These are phyloP conservation scores for Limenitis camilla DNA, from an alignment of 2,888 invertebrate genomes.

Conservation along the genomic window DNA sequence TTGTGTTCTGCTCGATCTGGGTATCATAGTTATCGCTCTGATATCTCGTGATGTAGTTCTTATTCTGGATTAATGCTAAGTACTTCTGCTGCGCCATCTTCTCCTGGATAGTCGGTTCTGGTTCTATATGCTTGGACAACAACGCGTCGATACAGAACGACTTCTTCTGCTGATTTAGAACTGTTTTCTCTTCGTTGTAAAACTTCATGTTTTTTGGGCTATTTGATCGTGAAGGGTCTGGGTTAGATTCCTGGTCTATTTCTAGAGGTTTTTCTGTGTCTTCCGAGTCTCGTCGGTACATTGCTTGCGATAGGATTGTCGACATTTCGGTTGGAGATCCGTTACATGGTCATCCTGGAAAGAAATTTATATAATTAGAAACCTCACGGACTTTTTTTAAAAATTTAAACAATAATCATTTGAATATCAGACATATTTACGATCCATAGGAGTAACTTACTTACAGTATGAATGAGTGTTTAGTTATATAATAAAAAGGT, in stretches of 20 bases:
- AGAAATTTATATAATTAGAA: not conserved
- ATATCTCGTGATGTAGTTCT: conserved; percentile 56
- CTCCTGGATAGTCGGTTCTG: conserved; percentile 48
- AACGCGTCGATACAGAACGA: conserved; percentile 95
- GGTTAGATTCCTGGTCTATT: conserved; percentile 55
- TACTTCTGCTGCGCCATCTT: conserved; percentile 58
- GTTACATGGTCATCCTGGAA: conserved; percentile 28
- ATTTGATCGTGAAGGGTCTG: conserved; percentile 49
- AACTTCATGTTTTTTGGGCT: conserved; percentile 62
- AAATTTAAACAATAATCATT: not conserved
- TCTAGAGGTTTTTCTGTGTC: conserved; percentile 48
- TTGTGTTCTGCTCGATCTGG: conserved; percentile 64
- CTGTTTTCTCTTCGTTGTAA: conserved; percentile 59
- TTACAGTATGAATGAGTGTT: too few relatives aligned
- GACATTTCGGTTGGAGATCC: conserved; percentile 30
- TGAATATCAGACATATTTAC: not conserved
- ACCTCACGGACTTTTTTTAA: not conserved
- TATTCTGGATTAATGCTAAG: conserved; percentile 54
- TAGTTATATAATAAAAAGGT: too few relatives aligned
- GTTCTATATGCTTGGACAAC: conserved; percentile 75
- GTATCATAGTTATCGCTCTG: conserved; percentile 61
- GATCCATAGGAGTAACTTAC: too few relatives aligned
- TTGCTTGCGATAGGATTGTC: conserved; percentile 38
- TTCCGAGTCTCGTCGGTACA: conserved; percentile 49
- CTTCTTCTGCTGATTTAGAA: conserved; percentile 71